Evolutionary conservation across 1,140 invertebrate genomes (phyloP).

Genomic region (Microplitis demolitor): DNA sequence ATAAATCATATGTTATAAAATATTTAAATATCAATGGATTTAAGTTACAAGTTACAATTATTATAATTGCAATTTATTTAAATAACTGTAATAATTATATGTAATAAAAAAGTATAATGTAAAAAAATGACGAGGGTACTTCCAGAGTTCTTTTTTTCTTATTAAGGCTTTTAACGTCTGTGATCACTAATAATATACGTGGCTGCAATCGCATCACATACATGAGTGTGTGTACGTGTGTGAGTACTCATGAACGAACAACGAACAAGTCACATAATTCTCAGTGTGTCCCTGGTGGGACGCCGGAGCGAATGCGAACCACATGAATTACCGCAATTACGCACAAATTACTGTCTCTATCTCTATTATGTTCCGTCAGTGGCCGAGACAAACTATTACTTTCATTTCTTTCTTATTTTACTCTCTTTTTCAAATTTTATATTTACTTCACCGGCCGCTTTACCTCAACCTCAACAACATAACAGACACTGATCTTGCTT

Average conservation of each 20-base stretch:
- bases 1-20: too few relatives aligned
- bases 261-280: constrained; percentile 26
- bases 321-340: constrained; percentile 39
- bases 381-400: constrained; percentile 27
- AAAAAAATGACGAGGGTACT: not conserved
- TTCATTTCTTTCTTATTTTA: constrained; percentile 22
- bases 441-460: not conserved
- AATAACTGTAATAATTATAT: too few relatives aligned
- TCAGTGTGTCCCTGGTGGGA: constrained; percentile 26
- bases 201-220: constrained; percentile 19
- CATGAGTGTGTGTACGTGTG: not conserved
- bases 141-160: too few relatives aligned
- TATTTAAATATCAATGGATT: too few relatives aligned
- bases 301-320: constrained; percentile 30
- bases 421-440: not conserved
- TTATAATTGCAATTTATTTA: too few relatives aligned
- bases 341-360: constrained; percentile 38
- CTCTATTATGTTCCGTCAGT: constrained; percentile 37
- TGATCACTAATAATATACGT: constrained; percentile 19
- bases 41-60: too few relatives aligned
- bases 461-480: too few relatives aligned
- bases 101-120: not conserved
- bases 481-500: too few relatives aligned
- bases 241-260: not conserved
- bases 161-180: not conserved